Conservation (phyloP, 2,888 invertebrate species). For the Anticlea derivata region DNA sequence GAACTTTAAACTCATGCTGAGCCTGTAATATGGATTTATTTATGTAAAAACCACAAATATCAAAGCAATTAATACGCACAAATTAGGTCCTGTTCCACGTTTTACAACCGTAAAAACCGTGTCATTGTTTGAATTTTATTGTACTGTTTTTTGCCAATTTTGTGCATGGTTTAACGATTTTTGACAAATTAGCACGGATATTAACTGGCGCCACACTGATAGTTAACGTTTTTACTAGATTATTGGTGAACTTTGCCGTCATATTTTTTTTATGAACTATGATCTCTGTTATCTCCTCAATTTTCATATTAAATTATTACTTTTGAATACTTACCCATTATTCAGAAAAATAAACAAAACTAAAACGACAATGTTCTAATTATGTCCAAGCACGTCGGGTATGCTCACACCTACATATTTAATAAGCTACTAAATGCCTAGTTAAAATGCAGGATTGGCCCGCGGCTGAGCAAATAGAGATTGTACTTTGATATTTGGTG, state of each 20-base stretch:
- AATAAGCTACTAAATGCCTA: slow-evolving; percentile 25
- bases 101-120: slow-evolving; percentile 36
- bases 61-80: slow-evolving; percentile 26
- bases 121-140: slow-evolving; percentile 24
- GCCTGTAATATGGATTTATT: neutral
- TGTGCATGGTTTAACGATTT: slow-evolving; percentile 23
- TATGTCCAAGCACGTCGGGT: slow-evolving; percentile 22
- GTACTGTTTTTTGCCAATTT: slow-evolving; percentile 21
- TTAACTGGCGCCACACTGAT: slow-evolving; percentile 27
- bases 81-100: slow-evolving; percentile 28
- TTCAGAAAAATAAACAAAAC: slow-evolving; percentile 12
- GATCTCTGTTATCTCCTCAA: too few relatives aligned
- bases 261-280: slow-evolving; percentile 3
- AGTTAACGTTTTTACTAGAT: slow-evolving; percentile 21
- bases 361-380: slow-evolving; percentile 17
- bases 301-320: neutral
- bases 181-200: slow-evolving; percentile 25
- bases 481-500: slow-evolving; percentile 29
- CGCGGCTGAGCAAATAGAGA: slow-evolving; percentile 36
- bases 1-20: too few relatives aligned
- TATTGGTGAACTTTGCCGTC: slow-evolving; percentile 19
- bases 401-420: slow-evolving; percentile 18
- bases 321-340: slow-evolving; percentile 2
- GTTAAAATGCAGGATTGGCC: slow-evolving; percentile 35
- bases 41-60: slow-evolving; percentile 1